Evolutionary conservation across 2,797 vertebrate genomes (phyloP), one percentile per base, ranked within the genome.

Genomic region (Threskiornis aethiopicus): DNA sequence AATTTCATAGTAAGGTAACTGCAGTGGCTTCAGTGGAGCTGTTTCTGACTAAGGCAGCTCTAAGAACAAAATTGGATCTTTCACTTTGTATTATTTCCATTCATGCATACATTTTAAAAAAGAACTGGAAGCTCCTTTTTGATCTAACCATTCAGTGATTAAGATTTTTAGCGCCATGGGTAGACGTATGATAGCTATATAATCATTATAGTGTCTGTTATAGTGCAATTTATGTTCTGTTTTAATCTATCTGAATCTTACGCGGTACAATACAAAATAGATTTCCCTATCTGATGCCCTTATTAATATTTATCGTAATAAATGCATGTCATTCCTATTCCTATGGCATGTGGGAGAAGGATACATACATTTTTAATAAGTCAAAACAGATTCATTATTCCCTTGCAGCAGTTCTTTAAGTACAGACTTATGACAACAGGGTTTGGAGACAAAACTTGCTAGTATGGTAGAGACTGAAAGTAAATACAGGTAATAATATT

Each of bases 201-300:
- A 94, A 84, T 86, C 33, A 77, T 83, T 47, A 24, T 12, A 22
- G 17, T 70, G 22, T 75, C 69, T 83, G 13, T 55, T 78, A 13
- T 11, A 96, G 46, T 47, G 33, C 73, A 89, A 11, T 67, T 94
- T 77, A 55, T 82, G 57, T 87, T 91, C 39, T 81, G 67, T 49
- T 96, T 80, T 75, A 75, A 91, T 91, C 73, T 84, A 19, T 77
- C 24, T 91, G 67, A 83, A 80, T 66, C 62, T 76, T 54, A 35
- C 0, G 5, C 55, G 80, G 18, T 52, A n/a, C 55, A 89, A 82
- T 55, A 49, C 52, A 59, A 87, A 96, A 90, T 14, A 87, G 66
- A 79, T 93, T 73, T 89, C n/a, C 52, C 90, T 90, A 77, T 85
- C 90, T 89, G 81, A 90, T 84, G 70, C 58, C 72, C 39, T 65